Evolutionary conservation across 2,888 invertebrate species (phyloP), one percentile per base, ranked within the genome.

Genomic region (Mellilla xanthometata): DNA sequence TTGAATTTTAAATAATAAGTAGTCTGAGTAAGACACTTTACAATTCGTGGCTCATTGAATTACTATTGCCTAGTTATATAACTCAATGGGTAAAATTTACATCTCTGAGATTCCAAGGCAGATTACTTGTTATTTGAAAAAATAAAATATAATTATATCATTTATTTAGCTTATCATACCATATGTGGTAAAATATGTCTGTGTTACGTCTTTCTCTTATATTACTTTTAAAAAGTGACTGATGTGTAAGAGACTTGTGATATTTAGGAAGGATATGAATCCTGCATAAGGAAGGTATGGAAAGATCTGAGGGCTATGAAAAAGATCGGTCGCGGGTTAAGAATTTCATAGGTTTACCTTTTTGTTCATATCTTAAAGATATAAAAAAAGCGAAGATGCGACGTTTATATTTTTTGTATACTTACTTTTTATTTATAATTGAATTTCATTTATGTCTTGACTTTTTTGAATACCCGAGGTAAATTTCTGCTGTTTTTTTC

Each of bases 191-290:
- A 47, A 39, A 39, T 28, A 12, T 39, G 30, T 38, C 19, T 48
- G 23, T 31, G 39, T 29, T 46, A 39, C 29, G 26, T 42, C 29
- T 32, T 35, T 42, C 23, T 26, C 31, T 15, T 43, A 36, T 36
- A 44, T 39, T 41, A 30, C 24, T 24, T 45, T 46, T 43, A 47
- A 42, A 33, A 46, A 38, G 53, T 53, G 83, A 85, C 84, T 86
- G 85, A 84, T 75, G 78, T 77, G 76, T 70, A 72, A 71, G 71
- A 69, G 68, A 76, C 67, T 74, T 86, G 85, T 85, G 85, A 84
- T 86, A 85, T 72, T 76, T 76, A 78, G 76, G 58, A 68, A 56
- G 57, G 64, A 59, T 58, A 54, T 61, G 43, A 51, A 50, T 56
- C 49, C 58, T 56, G 49, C 59, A 47, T 60, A 58, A 59, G 55